A percentile compares a stretch with the other conserved stretches of the same genome.
phyloP scores from a whole-genome alignment of 2,888 invertebrate genomes.

The Lasioglossum vierecki region DNA sequence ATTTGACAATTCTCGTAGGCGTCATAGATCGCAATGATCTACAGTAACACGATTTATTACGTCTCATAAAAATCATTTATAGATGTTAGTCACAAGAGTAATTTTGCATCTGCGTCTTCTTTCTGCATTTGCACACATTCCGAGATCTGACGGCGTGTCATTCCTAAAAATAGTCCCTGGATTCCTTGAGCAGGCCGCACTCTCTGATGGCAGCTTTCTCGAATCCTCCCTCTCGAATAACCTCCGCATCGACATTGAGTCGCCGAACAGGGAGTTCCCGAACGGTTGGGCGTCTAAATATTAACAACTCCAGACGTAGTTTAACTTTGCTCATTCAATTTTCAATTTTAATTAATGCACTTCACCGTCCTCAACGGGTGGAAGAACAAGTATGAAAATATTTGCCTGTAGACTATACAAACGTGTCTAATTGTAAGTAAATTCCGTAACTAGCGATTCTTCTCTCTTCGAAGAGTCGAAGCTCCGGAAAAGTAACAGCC shows the following conservation, averaged over 20 bases:
- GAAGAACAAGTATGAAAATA: neutral
- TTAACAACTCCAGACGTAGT: neutral
- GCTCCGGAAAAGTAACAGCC: too few relatives aligned
- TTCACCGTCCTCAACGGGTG: neutral
- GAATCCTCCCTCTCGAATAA: constrained; percentile 18
- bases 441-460: neutral
- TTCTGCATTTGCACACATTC: neutral
- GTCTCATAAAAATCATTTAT: neutral
- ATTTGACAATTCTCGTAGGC: too few relatives aligned
- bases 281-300: constrained; percentile 9
- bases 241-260: neutral
- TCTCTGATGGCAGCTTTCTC: neutral
- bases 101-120: neutral
- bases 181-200: neutral
- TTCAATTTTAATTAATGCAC: neutral
- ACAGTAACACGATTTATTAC: neutral
- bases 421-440: neutral
- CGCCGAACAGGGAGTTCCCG: constrained; percentile 12
- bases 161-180: neutral
- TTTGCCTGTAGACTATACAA: neutral
- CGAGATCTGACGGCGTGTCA: neutral
- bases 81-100: neutral
- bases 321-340: neutral
- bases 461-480: neutral
- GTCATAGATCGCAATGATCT: neutral